Conservation (phyloP, 2,888 invertebrate species). For the Beris chalybata region DNA sequence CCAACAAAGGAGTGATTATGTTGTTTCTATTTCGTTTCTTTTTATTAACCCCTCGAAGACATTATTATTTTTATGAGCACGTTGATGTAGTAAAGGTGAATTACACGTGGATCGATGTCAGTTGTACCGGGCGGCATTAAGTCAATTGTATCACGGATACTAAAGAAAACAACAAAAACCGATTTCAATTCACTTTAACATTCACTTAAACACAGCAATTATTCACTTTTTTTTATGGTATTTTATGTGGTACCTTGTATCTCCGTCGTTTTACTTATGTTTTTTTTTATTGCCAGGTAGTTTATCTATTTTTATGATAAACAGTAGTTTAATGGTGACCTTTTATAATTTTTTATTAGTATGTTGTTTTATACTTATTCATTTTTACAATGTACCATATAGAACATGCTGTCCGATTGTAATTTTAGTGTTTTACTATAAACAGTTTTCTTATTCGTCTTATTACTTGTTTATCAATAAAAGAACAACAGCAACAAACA, state of each 20-base stretch:
- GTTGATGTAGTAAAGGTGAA: too few species aligned
- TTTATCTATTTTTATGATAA: conserved; percentile 34
- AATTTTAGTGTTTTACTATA: conserved; percentile 1
- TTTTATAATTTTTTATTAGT: conserved; percentile 27
- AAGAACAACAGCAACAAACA: conserved; percentile 1
- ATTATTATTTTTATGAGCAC: too few species aligned
- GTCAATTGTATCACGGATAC: too few species aligned
- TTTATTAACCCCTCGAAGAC: too few species aligned
- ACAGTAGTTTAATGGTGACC: conserved; percentile 35
- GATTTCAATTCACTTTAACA: too few species aligned
- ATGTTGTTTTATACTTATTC: conserved; percentile 27
- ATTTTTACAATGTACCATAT: conserved; percentile 23
- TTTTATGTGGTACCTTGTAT: not conserved
- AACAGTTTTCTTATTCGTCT: conserved; percentile 2
- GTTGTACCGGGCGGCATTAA: too few species aligned
- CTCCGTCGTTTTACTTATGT: conserved; percentile 21
- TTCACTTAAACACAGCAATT: too few species aligned
- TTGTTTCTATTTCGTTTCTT: too few species aligned
- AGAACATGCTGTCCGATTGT: conserved; percentile 16
- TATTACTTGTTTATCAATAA: conserved; percentile 13
- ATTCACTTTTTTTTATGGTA: not conserved
- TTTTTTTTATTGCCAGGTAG: conserved; percentile 33
- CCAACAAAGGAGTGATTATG: too few species aligned
- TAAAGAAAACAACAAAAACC: too few species aligned
- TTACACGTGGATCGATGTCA: too few species aligned